phyloP scores from a whole-genome alignment of 2,113 vertebrate genomes.

The Monarcha castaneiventris region DNA sequence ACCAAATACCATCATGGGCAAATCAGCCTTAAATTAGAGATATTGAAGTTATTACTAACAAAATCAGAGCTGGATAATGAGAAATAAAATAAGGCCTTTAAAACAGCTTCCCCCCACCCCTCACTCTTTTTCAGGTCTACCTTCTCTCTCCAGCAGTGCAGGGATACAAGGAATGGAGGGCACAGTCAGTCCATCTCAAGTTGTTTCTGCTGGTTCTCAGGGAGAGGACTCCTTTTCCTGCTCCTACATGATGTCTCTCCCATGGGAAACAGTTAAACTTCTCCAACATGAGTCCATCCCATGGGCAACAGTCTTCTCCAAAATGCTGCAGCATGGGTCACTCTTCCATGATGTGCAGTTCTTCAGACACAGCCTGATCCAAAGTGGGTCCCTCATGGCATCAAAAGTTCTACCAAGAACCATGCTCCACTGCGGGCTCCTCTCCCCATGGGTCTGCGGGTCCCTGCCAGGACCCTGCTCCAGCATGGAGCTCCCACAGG shows the following conservation, averaged over 20 bases:
- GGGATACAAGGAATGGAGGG: neutral
- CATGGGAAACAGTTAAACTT: neutral
- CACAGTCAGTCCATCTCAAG: neutral
- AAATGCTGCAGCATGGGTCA: neutral
- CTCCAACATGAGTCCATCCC: neutral
- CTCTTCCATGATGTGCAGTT: neutral
- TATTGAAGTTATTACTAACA: neutral
- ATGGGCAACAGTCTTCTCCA: neutral
- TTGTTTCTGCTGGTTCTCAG: neutral
- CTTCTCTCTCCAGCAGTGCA: neutral
- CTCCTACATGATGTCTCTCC: neutral
- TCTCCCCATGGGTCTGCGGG: neutral
- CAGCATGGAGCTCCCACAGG: neutral
- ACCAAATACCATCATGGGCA: neutral
- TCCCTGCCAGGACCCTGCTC: neutral
- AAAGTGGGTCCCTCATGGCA: neutral
- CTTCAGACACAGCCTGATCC: neutral
- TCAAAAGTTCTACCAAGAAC: neutral
- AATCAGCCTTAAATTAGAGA: neutral
- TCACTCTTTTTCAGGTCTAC: neutral
- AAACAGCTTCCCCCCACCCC: neutral
- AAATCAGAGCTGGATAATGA: neutral
- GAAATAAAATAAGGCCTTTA: neutral
- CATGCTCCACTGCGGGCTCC: neutral
- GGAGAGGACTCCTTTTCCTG: neutral